phyloP scores from a whole-genome alignment of 2,888 invertebrate genomes.

The Noctua comes region DNA sequence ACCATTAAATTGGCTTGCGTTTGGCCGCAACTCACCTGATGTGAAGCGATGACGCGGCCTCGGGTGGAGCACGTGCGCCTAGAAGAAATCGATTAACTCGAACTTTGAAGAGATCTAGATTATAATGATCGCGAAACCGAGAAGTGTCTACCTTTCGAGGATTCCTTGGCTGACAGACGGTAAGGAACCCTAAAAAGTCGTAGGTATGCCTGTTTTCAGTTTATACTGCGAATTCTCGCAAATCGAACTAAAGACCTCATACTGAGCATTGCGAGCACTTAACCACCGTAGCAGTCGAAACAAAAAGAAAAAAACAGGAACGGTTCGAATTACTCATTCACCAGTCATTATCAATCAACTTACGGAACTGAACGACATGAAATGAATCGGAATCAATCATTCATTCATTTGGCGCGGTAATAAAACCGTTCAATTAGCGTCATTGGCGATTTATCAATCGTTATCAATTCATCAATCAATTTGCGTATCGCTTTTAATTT shows the following conservation, averaged over 20 bases:
- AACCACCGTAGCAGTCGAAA: neutral
- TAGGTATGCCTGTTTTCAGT: neutral
- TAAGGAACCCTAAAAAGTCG: neutral
- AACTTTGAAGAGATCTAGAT: too few relatives aligned
- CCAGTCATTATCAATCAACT: slow-evolving; percentile 49
- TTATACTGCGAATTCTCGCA: too few relatives aligned
- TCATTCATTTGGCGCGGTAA: slow-evolving; percentile 44
- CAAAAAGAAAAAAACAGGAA: slow-evolving; percentile 1
- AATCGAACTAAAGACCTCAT: neutral
- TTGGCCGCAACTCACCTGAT: too few relatives aligned
- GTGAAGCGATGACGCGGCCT: too few relatives aligned
- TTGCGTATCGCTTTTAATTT: neutral
- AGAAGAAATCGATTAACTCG: too few relatives aligned
- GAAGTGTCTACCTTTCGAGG: too few relatives aligned
- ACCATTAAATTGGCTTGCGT: too few relatives aligned
- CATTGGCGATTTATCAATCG: slow-evolving; percentile 39
- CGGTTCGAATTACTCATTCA: slow-evolving; percentile 42
- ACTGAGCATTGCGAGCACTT: neutral
- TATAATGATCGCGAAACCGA: too few relatives aligned
- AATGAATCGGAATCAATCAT: slow-evolving; percentile 42
- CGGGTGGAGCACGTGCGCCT: too few relatives aligned
- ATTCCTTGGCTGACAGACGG: too few relatives aligned
- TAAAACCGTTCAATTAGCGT: slow-evolving; percentile 50
- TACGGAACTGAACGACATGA: slow-evolving; percentile 17
- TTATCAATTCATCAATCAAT: slow-evolving; percentile 42